A percentile compares a stretch with the other conserved stretches of the same genome.
Conservation (phyloP, 2,113 vertebrate species). For the Eleginops maclovinus region DNA sequence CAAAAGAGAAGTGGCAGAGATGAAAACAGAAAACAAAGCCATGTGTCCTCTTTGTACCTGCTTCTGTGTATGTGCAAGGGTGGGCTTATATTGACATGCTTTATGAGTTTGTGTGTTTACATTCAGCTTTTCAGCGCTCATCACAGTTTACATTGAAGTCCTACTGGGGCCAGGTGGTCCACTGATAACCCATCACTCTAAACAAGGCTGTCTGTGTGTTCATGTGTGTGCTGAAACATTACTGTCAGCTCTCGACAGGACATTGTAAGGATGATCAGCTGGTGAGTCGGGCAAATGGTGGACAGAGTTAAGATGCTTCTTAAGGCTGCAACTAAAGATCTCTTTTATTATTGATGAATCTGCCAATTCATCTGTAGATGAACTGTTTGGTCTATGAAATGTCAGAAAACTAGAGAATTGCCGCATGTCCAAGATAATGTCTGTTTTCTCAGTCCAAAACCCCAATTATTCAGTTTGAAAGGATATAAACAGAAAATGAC, state of each 20-base stretch:
- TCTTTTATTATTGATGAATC: too few species aligned
- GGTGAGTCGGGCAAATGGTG: neutral
- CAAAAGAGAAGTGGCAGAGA: conserved; percentile 15
- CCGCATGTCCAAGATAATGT: too few species aligned
- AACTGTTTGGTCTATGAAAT: too few species aligned
- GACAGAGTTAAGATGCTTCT: too few species aligned
- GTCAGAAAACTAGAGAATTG: too few species aligned
- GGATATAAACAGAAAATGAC: too few species aligned
- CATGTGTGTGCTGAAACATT: neutral
- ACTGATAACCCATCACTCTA: conserved; percentile 38
- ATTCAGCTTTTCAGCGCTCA: conserved; percentile 46
- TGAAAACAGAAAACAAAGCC: conserved; percentile 43
- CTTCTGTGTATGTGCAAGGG: conserved; percentile 5
- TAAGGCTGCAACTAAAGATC: too few species aligned
- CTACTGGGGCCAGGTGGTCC: conserved; percentile 37
- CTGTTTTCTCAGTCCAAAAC: too few species aligned
- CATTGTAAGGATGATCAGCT: conserved; percentile 4
- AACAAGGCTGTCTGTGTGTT: neutral
- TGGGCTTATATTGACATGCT: conserved; percentile 6
- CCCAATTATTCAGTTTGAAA: too few species aligned
- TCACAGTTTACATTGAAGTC: conserved; percentile 47
- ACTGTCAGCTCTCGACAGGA: neutral
- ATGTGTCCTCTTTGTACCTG: conserved; percentile 11
- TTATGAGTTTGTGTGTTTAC: conserved; percentile 44
- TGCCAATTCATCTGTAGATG: too few species aligned